Base-by-base conservation (phyloP, 2,888 invertebrate genomes). In the Melieria crassipennis region DNA sequence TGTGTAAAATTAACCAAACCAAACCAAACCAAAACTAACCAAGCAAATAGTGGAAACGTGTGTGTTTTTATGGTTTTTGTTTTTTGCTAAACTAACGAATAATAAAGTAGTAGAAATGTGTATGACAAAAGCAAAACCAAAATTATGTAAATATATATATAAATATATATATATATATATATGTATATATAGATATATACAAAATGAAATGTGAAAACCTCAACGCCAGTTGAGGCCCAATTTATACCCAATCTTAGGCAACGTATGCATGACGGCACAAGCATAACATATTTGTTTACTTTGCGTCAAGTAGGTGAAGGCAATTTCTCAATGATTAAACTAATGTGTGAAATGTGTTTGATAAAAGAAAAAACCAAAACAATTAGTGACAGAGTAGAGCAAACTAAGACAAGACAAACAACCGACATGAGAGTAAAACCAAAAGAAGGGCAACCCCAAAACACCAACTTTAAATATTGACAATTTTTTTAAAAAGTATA, bases 391-490 rank as follows among this genome's bases (percentile, higher is more conserved):
- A 47, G 47, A 47, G 46, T n/a, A 52, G 50, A 62, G 61, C 52
- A 56, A 61, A 56, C 16, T 4, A 52, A 68, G 60, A 57, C 50
- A 56, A 52, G 46, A 63, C 9, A 71, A 10, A 52, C 52, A 60
- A 43, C 30, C 30, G 60, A 50, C 58, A 58, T 58, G 13, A 13
- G 9, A 43, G 11, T 43, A 62, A 65, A 56, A 52, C 56, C 48
- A 58, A 66, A 63, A 69, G 61, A 70, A 61, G 68, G 71, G 62
- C 71, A 72, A 73, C 70, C 58, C 70, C 68, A 72, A 72, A 75
- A 75, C 75, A 76, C 76, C 76, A 75, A 75, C 69, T 77, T 78
- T 76, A 71, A 70, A 71, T 67, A 71, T 63, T 71, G 43, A 57
- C 47, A 43, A 5, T 63, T 63, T 63, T 52, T 63, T 63, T 63